phyloP scores from a whole-genome alignment of 2,888 invertebrate genomes.

The Fragum sueziense region DNA sequence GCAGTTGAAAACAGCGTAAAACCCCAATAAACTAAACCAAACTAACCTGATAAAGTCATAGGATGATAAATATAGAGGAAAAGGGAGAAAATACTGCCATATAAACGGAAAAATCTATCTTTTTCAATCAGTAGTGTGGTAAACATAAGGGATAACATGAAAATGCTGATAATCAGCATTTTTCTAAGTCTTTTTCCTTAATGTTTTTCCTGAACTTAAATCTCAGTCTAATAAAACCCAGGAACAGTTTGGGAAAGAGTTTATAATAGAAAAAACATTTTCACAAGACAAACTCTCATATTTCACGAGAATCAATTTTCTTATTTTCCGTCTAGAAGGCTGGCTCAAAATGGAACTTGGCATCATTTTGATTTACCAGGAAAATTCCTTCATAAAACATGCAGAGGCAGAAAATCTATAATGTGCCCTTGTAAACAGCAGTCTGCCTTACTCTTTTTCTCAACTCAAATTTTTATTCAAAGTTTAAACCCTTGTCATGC shows the following conservation, averaged over 20 bases:
- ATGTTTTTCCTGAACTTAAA: background rate
- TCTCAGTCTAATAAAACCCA: too few relatives aligned
- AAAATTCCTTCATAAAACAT: constrained; percentile 13
- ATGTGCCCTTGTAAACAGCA: background rate
- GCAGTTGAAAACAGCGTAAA: too few relatives aligned
- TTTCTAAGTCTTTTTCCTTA: background rate
- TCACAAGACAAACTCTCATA: constrained; percentile 1
- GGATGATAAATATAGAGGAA: too few relatives aligned
- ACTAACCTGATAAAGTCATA: too few relatives aligned
- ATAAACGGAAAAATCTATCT: too few relatives aligned
- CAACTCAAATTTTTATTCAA: too few relatives aligned
- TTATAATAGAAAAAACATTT: background rate
- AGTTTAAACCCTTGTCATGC: too few relatives aligned
- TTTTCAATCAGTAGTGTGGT: too few relatives aligned
- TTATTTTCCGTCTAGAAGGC: background rate
- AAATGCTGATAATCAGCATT: background rate
- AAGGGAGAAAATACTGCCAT: too few relatives aligned
- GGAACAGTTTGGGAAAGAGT: too few relatives aligned
- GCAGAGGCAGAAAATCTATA: constrained; percentile 9
- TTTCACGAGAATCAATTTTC: constrained; percentile 19
- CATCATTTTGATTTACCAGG: constrained; percentile 21
- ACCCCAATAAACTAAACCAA: too few relatives aligned
- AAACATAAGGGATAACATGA: background rate
- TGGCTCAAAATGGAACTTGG: constrained; percentile 15
- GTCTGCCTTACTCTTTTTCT: too few relatives aligned